Base-by-base conservation (phyloP, 2,797 vertebrate species). In the Hyperoplus lanceolatus region DNA sequence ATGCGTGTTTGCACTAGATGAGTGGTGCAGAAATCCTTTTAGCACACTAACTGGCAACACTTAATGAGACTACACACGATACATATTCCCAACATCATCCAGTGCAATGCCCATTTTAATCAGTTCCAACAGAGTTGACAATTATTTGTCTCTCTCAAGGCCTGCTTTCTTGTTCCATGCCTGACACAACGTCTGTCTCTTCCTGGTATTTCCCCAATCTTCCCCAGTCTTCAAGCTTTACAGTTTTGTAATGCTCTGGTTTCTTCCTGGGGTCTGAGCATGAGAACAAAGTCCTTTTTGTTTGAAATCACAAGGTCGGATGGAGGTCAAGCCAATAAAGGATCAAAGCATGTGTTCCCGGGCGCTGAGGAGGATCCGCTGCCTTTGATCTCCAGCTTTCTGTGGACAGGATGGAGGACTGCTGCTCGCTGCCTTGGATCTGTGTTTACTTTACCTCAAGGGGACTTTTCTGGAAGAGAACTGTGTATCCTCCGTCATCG, bases 341-440 rank as follows among this genome's bases (percentile, higher is more conserved):
- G 91, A 94, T 95, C 92, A 95, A 95, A 94, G 93, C 75, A 18
- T 82, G 80, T 87, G 82, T 92, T 94, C 87, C 81, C 86, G 77
- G 90, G 91, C 90, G 48, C 75, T 58, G 83, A 87, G 88, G 82
- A 86, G 65, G 66, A 90, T 86, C 68, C 46, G 51, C 65, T 78
- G 76, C 67, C 90, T 95, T 94, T 95, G 92, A 95, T 95, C 91
- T 88, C 72, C 75, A 88, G 89, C 87, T 83, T 81, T 83, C 83
- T 86, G 81, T 89, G 90, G 93, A 93, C 91, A 90, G 91, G 81
- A 91, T 80, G 87, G 85, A 81, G 82, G 91, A 89, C 77, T 80
- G 79, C 85, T 83, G 83, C 87, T 83, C 57, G 18, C 79, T 65
- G 70, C 89, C 87, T 90, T 89, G 82, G 84, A 90, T 89, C 86